Conservation (phyloP, 2,113 vertebrate genomes). For the Boleophthalmus pectinirostris region DNA sequence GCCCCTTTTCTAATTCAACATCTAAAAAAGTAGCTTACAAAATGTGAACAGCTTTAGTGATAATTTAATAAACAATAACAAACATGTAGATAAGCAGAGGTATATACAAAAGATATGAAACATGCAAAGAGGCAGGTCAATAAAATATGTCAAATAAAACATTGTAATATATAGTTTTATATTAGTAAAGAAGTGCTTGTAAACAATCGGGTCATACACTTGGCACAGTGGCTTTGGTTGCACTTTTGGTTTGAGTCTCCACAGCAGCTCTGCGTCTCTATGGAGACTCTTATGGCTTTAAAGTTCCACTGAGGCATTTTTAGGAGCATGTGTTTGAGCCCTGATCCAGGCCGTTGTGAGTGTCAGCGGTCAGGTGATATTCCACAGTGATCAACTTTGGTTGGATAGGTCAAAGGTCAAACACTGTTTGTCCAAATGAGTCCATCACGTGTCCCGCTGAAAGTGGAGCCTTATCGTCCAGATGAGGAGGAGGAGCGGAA, state of each 20-base stretch:
- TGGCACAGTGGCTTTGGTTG: conserved; percentile 60
- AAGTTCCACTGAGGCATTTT: not conserved
- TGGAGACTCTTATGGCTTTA: conserved; percentile 57
- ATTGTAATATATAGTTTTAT: conserved; percentile 70
- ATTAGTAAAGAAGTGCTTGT: conserved; percentile 78
- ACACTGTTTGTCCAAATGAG: not conserved
- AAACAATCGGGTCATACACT: conserved; percentile 76
- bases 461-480: not conserved
- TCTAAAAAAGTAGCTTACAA: conserved; percentile 6
- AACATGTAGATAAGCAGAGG: conserved; percentile 55
- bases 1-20: not conserved
- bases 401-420: not conserved
- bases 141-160: conserved; percentile 60
- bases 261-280: conserved; percentile 21
- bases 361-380: not conserved
- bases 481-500: not conserved
- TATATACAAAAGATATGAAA: not conserved
- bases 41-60: conserved; percentile 41
- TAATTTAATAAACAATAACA: conserved; percentile 71
- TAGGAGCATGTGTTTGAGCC: not conserved
- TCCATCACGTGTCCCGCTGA: not conserved
- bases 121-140: conserved; percentile 43
- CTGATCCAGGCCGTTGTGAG: not conserved
- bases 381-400: conserved; percentile 2
- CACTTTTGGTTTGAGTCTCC: conserved; percentile 64